Conservation (phyloP, 2,113 vertebrate genomes). For the Apeltes quadracus region DNA sequence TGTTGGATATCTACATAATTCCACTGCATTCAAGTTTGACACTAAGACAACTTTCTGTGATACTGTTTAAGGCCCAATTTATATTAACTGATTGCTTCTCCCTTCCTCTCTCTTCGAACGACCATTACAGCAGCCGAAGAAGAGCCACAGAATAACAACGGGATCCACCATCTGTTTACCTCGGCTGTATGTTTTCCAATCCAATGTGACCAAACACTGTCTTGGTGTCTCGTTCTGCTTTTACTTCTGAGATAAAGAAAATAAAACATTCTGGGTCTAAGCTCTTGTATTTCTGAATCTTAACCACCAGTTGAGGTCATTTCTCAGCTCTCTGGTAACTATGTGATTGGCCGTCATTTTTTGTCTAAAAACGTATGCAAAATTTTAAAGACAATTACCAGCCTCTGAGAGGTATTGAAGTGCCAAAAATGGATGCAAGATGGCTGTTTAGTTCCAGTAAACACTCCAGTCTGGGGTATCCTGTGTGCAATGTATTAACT, state of each 20-base stretch:
- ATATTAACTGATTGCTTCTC: not conserved
- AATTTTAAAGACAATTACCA: not conserved
- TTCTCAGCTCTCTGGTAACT: not conserved
- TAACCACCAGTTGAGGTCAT: constrained; percentile 1
- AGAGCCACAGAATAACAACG: not conserved
- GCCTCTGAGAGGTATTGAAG: not conserved
- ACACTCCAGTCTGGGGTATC: not conserved
- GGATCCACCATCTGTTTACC: not conserved
- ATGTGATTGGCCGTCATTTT: not conserved
- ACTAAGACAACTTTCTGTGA: not conserved
- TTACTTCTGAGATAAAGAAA: not conserved
- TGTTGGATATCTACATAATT: not conserved
- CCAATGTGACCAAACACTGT: not conserved
- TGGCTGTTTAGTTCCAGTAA: not conserved
- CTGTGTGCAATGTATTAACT: not conserved
- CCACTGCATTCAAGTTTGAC: not conserved
- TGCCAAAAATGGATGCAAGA: not conserved
- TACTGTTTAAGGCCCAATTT: not conserved
- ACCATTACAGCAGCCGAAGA: constrained; percentile 6
- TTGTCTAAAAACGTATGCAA: not conserved
- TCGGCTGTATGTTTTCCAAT: not conserved
- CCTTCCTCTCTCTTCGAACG: not conserved
- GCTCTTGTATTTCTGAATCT: not conserved
- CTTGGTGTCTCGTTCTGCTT: not conserved
- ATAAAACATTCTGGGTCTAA: not conserved